phyloP scores from a whole-genome alignment of 2,113 vertebrate genomes.

The Coptodon bakossiorum region DNA sequence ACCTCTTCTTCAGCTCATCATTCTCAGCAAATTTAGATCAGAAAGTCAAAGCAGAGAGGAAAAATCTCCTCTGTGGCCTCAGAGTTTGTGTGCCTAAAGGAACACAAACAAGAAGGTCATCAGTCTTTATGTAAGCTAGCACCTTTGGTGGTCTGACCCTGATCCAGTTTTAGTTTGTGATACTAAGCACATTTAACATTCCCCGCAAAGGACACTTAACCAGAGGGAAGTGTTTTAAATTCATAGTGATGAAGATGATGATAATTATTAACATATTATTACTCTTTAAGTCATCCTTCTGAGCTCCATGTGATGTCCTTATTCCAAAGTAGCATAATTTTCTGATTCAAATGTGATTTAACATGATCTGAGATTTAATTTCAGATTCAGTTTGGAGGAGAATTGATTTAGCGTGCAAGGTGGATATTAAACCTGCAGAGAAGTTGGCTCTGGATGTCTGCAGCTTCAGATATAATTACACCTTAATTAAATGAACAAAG shows the following conservation, averaged over 20 bases:
- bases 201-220: not conserved
- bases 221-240: not conserved
- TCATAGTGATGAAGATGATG: not conserved
- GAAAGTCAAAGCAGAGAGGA: not conserved
- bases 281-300: not conserved
- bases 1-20: not conserved
- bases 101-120: not conserved
- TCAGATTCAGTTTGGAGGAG: not conserved
- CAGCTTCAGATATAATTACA: not conserved
- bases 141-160: not conserved
- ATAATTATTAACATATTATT: not conserved
- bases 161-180: not conserved
- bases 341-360: not conserved
- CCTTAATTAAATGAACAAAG: constrained; percentile 6
- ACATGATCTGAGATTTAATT: constrained; percentile 21
- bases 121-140: not conserved
- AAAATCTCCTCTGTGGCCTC: not conserved
- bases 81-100: not conserved
- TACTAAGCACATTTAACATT: not conserved
- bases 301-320: not conserved
- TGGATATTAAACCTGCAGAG: constrained; percentile 12
- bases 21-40: not conserved
- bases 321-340: not conserved
- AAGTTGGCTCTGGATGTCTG: not conserved
- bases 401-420: constrained; percentile 5